Percentiles rank a stretch among this genome's conserved stretches.
These are phyloP conservation scores for Agrilus biguttatus DNA, from an alignment of 2,888 invertebrate genomes.

Conservation along the genomic window DNA sequence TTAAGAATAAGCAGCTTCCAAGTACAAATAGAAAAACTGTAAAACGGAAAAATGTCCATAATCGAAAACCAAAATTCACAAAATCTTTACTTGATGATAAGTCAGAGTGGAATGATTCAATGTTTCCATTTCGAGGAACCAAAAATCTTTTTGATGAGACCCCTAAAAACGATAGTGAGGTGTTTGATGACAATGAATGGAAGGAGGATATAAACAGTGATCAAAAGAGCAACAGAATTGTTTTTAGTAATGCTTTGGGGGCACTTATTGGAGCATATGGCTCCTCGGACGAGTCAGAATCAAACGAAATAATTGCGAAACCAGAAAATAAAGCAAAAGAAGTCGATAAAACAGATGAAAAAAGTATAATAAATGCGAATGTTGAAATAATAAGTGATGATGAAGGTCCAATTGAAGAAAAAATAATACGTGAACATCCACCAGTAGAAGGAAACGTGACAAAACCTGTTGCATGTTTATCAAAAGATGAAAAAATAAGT, in stretches of 20 bases:
- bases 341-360: slow-evolving; percentile 1
- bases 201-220: slow-evolving; percentile 5
- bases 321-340: slow-evolving; percentile 1
- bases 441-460: slow-evolving; percentile 13
- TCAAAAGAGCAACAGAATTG: slow-evolving; percentile 7
- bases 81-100: slow-evolving; percentile 24
- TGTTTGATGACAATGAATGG: slow-evolving; percentile 28
- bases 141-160: slow-evolving; percentile 15
- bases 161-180: slow-evolving; percentile 13
- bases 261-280: slow-evolving; percentile 43
- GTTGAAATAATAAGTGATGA: slow-evolving; percentile 22
- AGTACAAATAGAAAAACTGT: not conserved
- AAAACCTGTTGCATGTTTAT: not conserved
- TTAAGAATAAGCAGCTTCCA: not conserved
- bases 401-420: slow-evolving; percentile 37
- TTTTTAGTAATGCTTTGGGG: slow-evolving; percentile 39
- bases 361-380: not conserved
- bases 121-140: slow-evolving; percentile 29
- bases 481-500: slow-evolving; percentile 1
- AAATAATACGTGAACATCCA: slow-evolving; percentile 22
- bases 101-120: slow-evolving; percentile 26
- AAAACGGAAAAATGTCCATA: slow-evolving; percentile 4
- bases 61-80: slow-evolving; percentile 13
- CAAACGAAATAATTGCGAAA: slow-evolving; percentile 10
- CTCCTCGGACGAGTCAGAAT: slow-evolving; percentile 35